Base-by-base conservation (phyloP, 2,797 vertebrate species). In the Rhynchonycteris naso region DNA sequence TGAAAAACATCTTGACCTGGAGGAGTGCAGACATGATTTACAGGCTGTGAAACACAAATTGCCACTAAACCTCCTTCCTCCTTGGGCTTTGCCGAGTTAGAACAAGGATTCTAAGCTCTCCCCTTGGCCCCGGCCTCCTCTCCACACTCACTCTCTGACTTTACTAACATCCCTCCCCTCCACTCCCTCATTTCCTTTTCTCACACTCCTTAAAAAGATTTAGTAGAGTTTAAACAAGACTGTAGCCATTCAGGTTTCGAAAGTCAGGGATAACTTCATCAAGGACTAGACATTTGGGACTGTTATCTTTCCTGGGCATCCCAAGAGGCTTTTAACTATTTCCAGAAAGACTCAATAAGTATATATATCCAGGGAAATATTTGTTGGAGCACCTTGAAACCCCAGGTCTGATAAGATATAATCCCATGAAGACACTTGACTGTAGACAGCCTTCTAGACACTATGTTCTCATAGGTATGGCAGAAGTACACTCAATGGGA, bases 1-100 rank as follows among this genome's bases (percentile, higher is more conserved):
- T 50, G 72, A 63, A 83, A 95, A 89, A 61, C 5, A 15, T 54
- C 83, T 66, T 61, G 79, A 86, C 68, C 28, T 14, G 3, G 50
- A 26, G 8, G 16, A 80, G 78, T 65, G 59, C n/a, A 72, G 66
- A 95, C 92, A 69, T 95, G 88, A 95, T 92, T 96, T 97, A 96
- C 35, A 86, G 74, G 18, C 93, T 95, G 92, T 54, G 81, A 97
- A 97, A 79, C 63, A 78, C 68, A 92, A 91, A 93, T 90, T 79
- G 68, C 82, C 38, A 24, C 78, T 90, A 68, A 86, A 22, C 79
- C 78, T 35, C 56, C 88, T 96, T 90, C 79, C 43, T 86, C 35
- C 87, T 72, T 0, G 2, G 65, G 81, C 58, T 96, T 72, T 69
- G 61, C n/a, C 72, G 56, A 83, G 58, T 95, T 91, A 85, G 43